A percentile compares a stretch with the other conserved stretches of the same genome.
phyloP scores from a whole-genome alignment of 2,113 vertebrate genomes.

The Lagopus leucura region DNA sequence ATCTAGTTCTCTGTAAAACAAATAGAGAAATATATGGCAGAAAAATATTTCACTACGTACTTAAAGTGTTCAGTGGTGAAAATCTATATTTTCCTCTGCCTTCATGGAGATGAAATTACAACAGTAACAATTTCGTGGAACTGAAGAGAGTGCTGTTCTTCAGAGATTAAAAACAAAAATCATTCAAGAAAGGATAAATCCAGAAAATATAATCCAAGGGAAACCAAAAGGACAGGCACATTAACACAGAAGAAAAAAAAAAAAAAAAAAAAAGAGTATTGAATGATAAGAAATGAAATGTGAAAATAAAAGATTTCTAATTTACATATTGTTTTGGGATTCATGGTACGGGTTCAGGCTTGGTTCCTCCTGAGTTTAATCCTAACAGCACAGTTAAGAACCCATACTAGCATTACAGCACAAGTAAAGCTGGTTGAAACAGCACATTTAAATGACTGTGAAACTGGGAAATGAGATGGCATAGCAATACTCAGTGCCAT shows the following conservation, averaged over 20 bases:
- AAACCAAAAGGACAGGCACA: slow-evolving; percentile 34
- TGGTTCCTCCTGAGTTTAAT: not conserved
- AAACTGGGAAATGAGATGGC: not conserved
- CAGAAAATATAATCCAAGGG: slow-evolving; percentile 3
- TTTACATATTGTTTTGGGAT: not conserved
- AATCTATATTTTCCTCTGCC: not conserved
- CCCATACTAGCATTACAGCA: not conserved
- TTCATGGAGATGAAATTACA: not conserved
- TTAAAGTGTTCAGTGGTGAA: not conserved
- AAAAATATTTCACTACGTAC: not conserved
- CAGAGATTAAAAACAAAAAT: not conserved
- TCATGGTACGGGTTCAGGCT: not conserved
- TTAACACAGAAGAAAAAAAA: slow-evolving; percentile 1
- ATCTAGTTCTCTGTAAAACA: not conserved
- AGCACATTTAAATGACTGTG: not conserved
- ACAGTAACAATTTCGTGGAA: slow-evolving; percentile 8
- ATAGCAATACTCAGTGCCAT: not conserved
- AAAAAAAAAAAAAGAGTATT: slow-evolving; percentile 17
- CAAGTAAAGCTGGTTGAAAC: not conserved
- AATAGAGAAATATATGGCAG: not conserved
- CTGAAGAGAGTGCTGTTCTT: not conserved
- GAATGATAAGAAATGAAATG: slow-evolving; percentile 41
- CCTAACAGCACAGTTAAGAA: not conserved
- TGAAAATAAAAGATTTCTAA: slow-evolving; percentile 14
- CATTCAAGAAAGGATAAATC: slow-evolving; percentile 5